These are phyloP conservation scores for Oophaga sylvatica DNA, from an alignment of 2,797 vertebrate genomes.

Conservation along the genomic window DNA sequence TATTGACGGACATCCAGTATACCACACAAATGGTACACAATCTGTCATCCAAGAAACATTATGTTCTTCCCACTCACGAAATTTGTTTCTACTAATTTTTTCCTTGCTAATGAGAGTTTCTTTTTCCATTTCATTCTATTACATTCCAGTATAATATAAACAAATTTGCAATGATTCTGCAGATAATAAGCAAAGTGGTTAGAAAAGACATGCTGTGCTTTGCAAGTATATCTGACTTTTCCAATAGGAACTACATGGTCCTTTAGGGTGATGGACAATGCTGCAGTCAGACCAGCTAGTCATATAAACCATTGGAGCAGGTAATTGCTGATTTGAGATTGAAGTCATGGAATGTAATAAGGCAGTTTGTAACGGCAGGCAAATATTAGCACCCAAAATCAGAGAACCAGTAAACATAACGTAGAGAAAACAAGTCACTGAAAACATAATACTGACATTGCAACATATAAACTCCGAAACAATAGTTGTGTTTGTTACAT, in stretches of 20 bases:
- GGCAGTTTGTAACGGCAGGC: slow-evolving; percentile 67
- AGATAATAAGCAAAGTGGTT: slow-evolving; percentile 28
- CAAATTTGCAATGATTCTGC: background rate
- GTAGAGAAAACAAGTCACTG: slow-evolving; percentile 68
- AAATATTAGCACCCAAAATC: slow-evolving; percentile 66
- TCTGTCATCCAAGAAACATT: background rate
- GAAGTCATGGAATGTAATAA: slow-evolving; percentile 66
- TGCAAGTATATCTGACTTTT: background rate
- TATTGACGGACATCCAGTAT: background rate
- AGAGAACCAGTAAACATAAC: slow-evolving; percentile 68
- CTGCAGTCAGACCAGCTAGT: slow-evolving; percentile 16
- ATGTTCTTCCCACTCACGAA: background rate
- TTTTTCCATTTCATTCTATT: slow-evolving; percentile 1
- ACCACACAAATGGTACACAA: slow-evolving; percentile 25
- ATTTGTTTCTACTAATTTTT: background rate
- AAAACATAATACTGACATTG: slow-evolving; percentile 78
- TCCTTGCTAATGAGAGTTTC: slow-evolving; percentile 3
- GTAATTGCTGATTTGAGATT: slow-evolving; percentile 65
- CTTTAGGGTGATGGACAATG: background rate
- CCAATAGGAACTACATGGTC: background rate
- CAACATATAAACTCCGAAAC: slow-evolving; percentile 82
- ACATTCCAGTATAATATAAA: slow-evolving; percentile 26
- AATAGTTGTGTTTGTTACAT: slow-evolving; percentile 64
- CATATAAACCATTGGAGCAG: slow-evolving; percentile 35
- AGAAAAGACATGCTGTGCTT: slow-evolving; percentile 24